Evolutionary conservation across 2,113 vertebrate species (phyloP), one percentile per base, ranked within the genome.

Genomic region (Trogon melanurus): DNA sequence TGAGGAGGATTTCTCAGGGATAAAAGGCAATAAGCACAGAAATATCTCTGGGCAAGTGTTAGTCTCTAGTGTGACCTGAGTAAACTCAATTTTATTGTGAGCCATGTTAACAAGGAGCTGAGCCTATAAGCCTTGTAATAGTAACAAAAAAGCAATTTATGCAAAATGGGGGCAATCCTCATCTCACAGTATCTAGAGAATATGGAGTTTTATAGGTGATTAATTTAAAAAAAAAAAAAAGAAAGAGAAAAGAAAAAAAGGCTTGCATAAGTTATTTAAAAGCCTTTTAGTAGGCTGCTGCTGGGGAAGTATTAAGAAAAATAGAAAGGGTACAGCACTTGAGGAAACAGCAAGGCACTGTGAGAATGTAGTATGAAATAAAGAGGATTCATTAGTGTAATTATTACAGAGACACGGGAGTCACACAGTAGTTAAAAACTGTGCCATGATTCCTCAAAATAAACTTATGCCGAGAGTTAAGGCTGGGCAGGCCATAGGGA

Each of bases 131-230:
- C 85, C 38, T 79, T 86, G 50, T 79, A 95, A 79, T 54, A 91
- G 34, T 36, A 94, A 96, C 76, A 92, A 83, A 92, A 95, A 94
- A 87, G 75, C 58, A 91, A 91, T 94, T 96, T 96, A 94, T 96
- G 75, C 72, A 95, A 96, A 94, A 95, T 74, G 64, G 64, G 85
- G 91, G 44, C 82, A 96, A 94, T 85, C 74, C 82, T 90, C 72
- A 74, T 91, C 75, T 78, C 36, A 20, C 3, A 62, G 45, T 84
- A 84, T 72, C 95, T 80, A 65, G 92, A 96, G 90, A 95, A 92
- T 67, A 78, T 20, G 45, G 44, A 69, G 65, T 80, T 93, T 95
- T 96, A 91, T 67, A 95, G 91, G 82, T 86, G 79, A 95, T 93
- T 90, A 96, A 85, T 91, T 93, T 32, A 0, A 10, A 27, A 91